phyloP scores from a whole-genome alignment of 2,888 invertebrate genomes.

The Epistrophella euchroma region DNA sequence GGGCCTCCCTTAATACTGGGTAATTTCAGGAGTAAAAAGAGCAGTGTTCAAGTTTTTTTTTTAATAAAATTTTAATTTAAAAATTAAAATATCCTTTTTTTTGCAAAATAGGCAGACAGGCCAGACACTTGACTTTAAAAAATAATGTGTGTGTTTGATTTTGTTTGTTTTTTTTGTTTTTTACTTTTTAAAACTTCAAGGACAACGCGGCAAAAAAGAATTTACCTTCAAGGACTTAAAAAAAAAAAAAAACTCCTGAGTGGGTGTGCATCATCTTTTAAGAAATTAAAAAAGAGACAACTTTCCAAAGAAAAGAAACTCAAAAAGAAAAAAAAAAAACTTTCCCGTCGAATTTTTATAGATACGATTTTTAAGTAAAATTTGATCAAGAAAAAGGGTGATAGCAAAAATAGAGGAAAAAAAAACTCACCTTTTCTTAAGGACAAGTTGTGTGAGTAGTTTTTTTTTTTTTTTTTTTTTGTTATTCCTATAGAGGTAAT shows the following conservation, averaged over 20 bases:
- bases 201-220: slow-evolving; percentile 27
- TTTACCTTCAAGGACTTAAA: slow-evolving; percentile 13
- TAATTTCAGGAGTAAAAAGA: slow-evolving; percentile 19
- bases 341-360: slow-evolving; percentile 28
- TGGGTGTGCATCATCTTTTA: slow-evolving; percentile 52
- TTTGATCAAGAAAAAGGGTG: slow-evolving; percentile 7
- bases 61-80: slow-evolving; percentile 8
- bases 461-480: too few relatives aligned
- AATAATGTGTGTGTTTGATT: slow-evolving; percentile 12
- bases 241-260: neutral
- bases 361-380: slow-evolving; percentile 11
- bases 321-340: slow-evolving; percentile 1
- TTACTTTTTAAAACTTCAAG: slow-evolving; percentile 31
- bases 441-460: slow-evolving; percentile 23
- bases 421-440: slow-evolving; percentile 48
- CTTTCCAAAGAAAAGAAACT: neutral
- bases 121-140: neutral
- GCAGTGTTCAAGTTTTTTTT: neutral
- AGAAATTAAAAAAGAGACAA: slow-evolving; percentile 20
- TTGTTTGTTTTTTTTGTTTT: neutral
- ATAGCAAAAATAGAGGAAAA: neutral
- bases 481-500: slow-evolving; percentile 42
- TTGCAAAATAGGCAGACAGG: neutral
- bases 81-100: neutral
- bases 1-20: neutral